Conservation (phyloP, 2,888 invertebrate genomes). For the Ferdinandea cuprea region DNA sequence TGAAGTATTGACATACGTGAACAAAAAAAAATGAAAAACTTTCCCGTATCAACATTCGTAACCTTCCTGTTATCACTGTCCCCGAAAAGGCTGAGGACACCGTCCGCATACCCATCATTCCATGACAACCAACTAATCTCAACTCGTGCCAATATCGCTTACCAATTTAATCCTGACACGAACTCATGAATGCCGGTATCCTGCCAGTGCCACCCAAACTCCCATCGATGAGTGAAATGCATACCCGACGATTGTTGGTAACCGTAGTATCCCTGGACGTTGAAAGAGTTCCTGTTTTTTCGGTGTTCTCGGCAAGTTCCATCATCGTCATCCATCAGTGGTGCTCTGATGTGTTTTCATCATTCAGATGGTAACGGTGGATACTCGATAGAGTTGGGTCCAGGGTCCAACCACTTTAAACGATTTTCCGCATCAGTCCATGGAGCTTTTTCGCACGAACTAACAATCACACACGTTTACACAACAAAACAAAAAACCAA, state of each 20-base stretch:
- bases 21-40: neutral
- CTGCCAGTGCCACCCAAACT: neutral
- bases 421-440: constrained; percentile 72
- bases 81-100: constrained; percentile 29
- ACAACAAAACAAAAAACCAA: constrained; percentile 10
- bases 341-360: constrained; percentile 67
- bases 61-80: constrained; percentile 52
- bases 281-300: constrained; percentile 39
- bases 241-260: constrained; percentile 43
- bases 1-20: neutral
- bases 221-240: constrained; percentile 38
- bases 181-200: constrained; percentile 54
- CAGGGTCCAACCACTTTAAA: constrained; percentile 67
- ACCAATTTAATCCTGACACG: constrained; percentile 74
- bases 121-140: constrained; percentile 71
- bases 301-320: constrained; percentile 17
- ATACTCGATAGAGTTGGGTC: constrained; percentile 27
- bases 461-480: constrained; percentile 61
- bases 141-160: constrained; percentile 74
- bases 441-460: constrained; percentile 64
- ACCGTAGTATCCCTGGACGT: constrained; percentile 34
- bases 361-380: constrained; percentile 6
- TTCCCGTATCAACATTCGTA: constrained; percentile 59
- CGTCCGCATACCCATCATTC: constrained; percentile 24
- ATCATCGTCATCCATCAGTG: constrained; percentile 68